These are phyloP conservation scores for Hypotaenidia philippensis DNA, from an alignment of 2,797 vertebrate species.

Conservation along the genomic window DNA sequence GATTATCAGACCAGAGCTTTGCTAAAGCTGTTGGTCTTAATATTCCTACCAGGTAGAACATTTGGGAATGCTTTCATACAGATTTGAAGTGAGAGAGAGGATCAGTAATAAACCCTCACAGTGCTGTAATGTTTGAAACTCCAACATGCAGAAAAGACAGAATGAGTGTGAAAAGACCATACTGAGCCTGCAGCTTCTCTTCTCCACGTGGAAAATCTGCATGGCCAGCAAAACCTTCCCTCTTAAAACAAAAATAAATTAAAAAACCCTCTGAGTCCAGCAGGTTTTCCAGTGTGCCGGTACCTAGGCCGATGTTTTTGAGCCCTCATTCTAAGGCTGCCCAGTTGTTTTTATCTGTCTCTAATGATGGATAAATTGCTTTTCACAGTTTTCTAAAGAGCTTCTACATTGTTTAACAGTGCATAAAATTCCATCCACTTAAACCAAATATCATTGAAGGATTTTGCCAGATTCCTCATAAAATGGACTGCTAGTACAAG, in stretches of 20 bases:
- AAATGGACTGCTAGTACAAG: neutral
- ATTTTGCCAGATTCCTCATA: neutral
- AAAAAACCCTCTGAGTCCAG: neutral
- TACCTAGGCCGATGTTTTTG: neutral
- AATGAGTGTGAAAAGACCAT: neutral
- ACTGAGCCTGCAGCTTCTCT: neutral
- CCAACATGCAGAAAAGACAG: neutral
- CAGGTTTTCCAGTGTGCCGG: neutral
- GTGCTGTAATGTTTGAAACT: neutral
- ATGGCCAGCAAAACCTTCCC: neutral
- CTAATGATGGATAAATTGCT: neutral
- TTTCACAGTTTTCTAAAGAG: slow-evolving; percentile 8
- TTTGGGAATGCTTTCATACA: neutral
- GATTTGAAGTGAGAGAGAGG: neutral
- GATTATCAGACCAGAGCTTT: neutral
- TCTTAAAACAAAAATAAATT: neutral
- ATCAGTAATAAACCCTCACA: neutral
- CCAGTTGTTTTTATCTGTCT: neutral
- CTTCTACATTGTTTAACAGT: neutral
- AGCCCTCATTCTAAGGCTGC: neutral
- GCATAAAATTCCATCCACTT: slow-evolving; percentile 14
- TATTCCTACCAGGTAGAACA: neutral
- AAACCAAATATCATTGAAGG: neutral
- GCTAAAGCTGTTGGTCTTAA: neutral
- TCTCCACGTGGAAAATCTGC: neutral